These are phyloP conservation scores for Desmophyllum pertusum DNA, from an alignment of 92 coral and sea anemone genomes.

Conservation along the genomic window DNA sequence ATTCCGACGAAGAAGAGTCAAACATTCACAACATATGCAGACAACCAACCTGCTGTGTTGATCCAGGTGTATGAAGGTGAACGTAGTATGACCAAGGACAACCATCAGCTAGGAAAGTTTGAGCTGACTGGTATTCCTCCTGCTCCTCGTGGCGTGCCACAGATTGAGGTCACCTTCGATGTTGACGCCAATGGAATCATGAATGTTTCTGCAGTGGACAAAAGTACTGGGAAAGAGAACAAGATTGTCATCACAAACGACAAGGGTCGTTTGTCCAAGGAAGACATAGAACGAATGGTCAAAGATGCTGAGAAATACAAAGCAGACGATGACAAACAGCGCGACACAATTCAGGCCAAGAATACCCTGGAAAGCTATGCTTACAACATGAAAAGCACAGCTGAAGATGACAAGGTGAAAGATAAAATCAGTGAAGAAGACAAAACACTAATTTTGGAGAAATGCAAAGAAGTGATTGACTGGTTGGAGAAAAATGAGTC, in stretches of 20 bases:
- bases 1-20: slow-evolving; percentile 78
- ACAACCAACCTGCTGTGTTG: slow-evolving; percentile 79
- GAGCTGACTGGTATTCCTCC: slow-evolving; percentile 86
- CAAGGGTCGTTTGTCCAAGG: slow-evolving; percentile 80
- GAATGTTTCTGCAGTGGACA: slow-evolving; percentile 80
- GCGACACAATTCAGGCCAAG: slow-evolving; percentile 85
- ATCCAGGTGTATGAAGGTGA: slow-evolving; percentile 82
- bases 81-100: slow-evolving; percentile 71
- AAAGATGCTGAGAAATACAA: slow-evolving; percentile 80
- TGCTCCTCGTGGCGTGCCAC: slow-evolving; percentile 85
- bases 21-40: slow-evolving; percentile 75
- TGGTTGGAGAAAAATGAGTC: slow-evolving; percentile 85
- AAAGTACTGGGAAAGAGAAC: slow-evolving; percentile 80
- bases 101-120: slow-evolving; percentile 79
- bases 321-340: slow-evolving; percentile 88
- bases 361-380: slow-evolving; percentile 93
- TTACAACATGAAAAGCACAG: slow-evolving; percentile 90
- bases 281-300: slow-evolving; percentile 82
- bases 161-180: slow-evolving; percentile 79
- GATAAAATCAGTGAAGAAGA: slow-evolving; percentile 96
- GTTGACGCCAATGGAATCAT: slow-evolving; percentile 84
- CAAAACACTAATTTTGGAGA: slow-evolving; percentile 71
- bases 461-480: slow-evolving; percentile 89
- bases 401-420: slow-evolving; percentile 92
- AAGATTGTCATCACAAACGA: slow-evolving; percentile 83